These are phyloP conservation scores for Anaspis maculata DNA, from an alignment of 2,888 invertebrate genomes.

Conservation along the genomic window DNA sequence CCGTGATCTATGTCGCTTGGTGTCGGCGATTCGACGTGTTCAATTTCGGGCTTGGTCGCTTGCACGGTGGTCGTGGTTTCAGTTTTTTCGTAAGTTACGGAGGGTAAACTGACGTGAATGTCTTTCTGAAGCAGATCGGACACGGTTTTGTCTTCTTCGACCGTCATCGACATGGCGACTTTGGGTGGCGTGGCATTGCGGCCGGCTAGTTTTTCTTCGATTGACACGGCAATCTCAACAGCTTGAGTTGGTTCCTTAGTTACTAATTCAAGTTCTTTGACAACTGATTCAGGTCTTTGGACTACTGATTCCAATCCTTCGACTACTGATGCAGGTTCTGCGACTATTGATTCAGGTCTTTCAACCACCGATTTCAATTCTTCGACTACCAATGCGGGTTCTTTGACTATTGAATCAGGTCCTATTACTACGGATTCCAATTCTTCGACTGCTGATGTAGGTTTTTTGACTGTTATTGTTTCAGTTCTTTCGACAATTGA, in stretches of 20 bases:
- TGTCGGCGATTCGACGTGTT: constrained; percentile 32
- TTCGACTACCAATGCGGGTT: no score
- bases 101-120: constrained; percentile 32
- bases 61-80: constrained; percentile 3
- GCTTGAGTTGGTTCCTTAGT: neutral
- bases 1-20: constrained; percentile 43
- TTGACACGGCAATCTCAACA: constrained; percentile 31
- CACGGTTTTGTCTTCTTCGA: constrained; percentile 24
- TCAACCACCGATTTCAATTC: neutral
- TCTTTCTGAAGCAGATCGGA: constrained; percentile 31
- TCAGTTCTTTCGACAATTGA: neutral
- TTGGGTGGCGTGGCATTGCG: constrained; percentile 35
- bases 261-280: neutral
- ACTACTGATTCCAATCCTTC: no score
- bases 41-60: constrained; percentile 31
- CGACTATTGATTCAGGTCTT: no score
- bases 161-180: constrained; percentile 30
- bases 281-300: no score
- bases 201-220: constrained; percentile 42
- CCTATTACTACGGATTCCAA: no score
- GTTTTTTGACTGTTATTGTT: no score
- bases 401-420: no score
- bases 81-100: constrained; percentile 12
- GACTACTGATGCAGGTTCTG: no score
- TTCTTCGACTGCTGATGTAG: no score